These are phyloP conservation scores for Scleropages formosus DNA, from an alignment of 2,797 vertebrate genomes.

Conservation along the genomic window DNA sequence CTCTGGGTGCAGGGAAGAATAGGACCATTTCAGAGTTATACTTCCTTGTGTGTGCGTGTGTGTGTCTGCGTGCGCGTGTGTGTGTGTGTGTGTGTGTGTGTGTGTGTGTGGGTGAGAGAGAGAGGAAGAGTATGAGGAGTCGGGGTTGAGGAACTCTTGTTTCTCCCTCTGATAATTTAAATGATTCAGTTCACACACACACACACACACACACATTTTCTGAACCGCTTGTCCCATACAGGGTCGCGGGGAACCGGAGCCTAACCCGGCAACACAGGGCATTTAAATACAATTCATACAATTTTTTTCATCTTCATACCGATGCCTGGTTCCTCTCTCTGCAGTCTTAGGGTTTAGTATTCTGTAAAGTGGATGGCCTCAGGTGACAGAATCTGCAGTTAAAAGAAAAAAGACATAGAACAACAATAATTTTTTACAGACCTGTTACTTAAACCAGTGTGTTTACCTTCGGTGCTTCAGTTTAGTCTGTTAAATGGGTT, in stretches of 20 bases:
- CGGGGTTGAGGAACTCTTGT: neutral
- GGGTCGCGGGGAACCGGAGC: no score
- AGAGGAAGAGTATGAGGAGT: neutral
- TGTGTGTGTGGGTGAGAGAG: no score
- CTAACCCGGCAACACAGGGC: no score
- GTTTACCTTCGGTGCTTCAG: no score
- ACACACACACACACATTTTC: no score
- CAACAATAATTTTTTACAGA: neutral
- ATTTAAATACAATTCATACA: no score
- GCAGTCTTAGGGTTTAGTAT: no score
- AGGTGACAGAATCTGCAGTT: neutral
- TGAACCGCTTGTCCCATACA: no score
- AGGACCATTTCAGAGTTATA: conserved; percentile 35
- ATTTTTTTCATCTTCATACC: neutral
- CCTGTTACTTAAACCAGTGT: neutral
- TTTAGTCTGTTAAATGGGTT: no score
- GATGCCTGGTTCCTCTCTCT: no score
- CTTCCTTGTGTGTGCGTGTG: conserved; percentile 25
- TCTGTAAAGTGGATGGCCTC: neutral
- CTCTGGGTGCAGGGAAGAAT: conserved; percentile 53
- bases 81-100: conserved; percentile 16
- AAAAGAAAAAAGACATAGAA: neutral
- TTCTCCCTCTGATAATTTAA: neutral
- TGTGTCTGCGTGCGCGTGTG: neutral
- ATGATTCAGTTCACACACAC: no score